Evolutionary conservation across 1,140 invertebrate species (phyloP).

Genomic region (Lordiphosa clarofinis): DNA sequence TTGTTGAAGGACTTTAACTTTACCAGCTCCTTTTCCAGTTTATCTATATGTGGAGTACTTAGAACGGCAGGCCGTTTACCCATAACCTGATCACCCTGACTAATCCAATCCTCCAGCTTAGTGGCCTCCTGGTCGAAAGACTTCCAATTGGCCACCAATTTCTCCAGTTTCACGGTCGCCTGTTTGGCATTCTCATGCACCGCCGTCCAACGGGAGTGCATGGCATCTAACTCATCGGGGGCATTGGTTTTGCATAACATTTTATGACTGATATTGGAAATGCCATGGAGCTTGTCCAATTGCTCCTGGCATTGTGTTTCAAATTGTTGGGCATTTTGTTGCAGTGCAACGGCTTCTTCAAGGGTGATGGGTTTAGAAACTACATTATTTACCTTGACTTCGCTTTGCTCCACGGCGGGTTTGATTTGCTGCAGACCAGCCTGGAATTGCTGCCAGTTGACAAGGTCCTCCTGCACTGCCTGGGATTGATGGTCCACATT

Average conservation of each 20-base stretch:
- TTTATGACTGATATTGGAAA: constrained; percentile 86
- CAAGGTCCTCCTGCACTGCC: constrained; percentile 87
- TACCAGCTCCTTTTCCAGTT: constrained; percentile 86
- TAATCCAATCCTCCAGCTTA: constrained; percentile 87
- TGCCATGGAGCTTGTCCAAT: constrained; percentile 86
- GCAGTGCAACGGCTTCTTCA: constrained; percentile 88
- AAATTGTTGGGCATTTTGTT: constrained; percentile 85
- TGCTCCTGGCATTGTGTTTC: constrained; percentile 89
- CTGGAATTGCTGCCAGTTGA: constrained; percentile 93
- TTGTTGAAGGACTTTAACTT: constrained; percentile 89
- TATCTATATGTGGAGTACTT: constrained; percentile 85
- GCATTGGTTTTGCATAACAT: constrained; percentile 86
- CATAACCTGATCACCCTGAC: constrained; percentile 83
- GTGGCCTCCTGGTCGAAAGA: constrained; percentile 87
- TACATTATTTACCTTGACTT: constrained; percentile 86
- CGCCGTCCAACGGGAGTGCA: constrained; percentile 88
- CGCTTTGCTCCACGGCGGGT: constrained; percentile 93
- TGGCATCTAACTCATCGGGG: constrained; percentile 89
- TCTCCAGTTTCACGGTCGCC: constrained; percentile 88
- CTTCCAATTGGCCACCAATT: constrained; percentile 89
- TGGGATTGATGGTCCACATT: constrained; percentile 87
- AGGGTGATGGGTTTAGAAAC: constrained; percentile 88
- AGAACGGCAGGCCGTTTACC: constrained; percentile 82
- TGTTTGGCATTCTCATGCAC: constrained; percentile 88
- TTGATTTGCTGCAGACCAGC: constrained; percentile 88